Conservation (phyloP, 1,140 invertebrate genomes). For the Pomacea maculata region DNA sequence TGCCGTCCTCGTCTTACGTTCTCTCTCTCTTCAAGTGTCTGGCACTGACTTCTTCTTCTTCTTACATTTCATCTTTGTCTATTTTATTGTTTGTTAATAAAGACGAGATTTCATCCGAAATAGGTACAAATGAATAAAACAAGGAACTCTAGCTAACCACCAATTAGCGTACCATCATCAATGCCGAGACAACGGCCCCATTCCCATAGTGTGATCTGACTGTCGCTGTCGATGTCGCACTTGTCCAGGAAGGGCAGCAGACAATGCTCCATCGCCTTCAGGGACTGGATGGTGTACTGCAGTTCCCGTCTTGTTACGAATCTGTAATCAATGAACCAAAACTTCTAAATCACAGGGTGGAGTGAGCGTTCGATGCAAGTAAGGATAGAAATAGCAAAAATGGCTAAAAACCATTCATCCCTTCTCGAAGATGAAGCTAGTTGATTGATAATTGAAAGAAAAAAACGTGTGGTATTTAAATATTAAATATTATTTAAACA, state of each 20-base stretch:
- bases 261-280: conserved; percentile 56
- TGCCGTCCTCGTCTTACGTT: neutral
- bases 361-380: no score
- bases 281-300: conserved; percentile 44
- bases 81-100: no score
- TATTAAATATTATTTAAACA: no score
- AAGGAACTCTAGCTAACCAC: neutral
- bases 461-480: no score
- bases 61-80: no score
- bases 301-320: conserved; percentile 48
- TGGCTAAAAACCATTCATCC: no score
- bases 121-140: neutral
- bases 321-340: conserved; percentile 24
- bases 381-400: no score
- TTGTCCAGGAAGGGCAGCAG: conserved; percentile 53
- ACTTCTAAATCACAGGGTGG: no score
- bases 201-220: conserved; percentile 45
- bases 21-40: neutral
- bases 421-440: no score
- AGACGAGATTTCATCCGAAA: no score
- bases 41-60: neutral
- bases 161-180: conserved; percentile 35
- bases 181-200: conserved; percentile 50
- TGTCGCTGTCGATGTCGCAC: conserved; percentile 48
- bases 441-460: no score